Percentiles rank a stretch among this genome's conserved stretches.
Evolutionary conservation across 2,888 invertebrate species (phyloP).

Genomic region (Mythimna ferrago): DNA sequence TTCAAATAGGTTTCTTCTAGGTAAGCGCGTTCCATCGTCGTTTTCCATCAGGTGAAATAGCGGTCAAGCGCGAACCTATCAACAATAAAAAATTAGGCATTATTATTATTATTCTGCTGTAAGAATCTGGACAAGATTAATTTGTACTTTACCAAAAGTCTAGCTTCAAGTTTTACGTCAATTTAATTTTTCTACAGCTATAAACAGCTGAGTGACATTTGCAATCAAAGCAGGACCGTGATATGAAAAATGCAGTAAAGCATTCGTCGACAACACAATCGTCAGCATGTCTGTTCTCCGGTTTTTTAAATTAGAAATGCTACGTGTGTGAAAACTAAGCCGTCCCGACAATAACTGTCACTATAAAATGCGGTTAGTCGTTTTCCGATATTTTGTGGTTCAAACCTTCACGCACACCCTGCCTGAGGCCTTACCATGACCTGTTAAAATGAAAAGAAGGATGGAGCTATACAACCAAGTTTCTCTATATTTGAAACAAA

Average conservation of each 20-base stretch:
- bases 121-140: neutral
- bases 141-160: neutral
- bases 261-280: constrained; percentile 12
- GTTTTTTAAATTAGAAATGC: constrained; percentile 23
- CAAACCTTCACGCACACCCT: neutral
- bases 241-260: constrained; percentile 8
- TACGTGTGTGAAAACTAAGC: constrained; percentile 11
- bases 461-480: too few species aligned
- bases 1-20: too few species aligned
- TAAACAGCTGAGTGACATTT: constrained; percentile 19
- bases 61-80: too few species aligned
- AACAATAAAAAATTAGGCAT: too few species aligned
- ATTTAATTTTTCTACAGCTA: neutral
- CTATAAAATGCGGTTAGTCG: constrained; percentile 35
- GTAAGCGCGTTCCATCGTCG: too few species aligned
- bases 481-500: neutral
- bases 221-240: constrained; percentile 15
- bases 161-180: neutral
- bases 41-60: too few species aligned
- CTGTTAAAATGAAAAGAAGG: too few species aligned
- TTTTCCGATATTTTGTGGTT: constrained; percentile 34
- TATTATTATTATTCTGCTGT: too few species aligned
- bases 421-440: too few species aligned
- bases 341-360: constrained; percentile 7
- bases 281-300: constrained; percentile 39